Percentiles rank a stretch among this genome's conserved stretches.
phyloP scores from a whole-genome alignment of 2,113 vertebrate genomes.

The Candoia aspera region DNA sequence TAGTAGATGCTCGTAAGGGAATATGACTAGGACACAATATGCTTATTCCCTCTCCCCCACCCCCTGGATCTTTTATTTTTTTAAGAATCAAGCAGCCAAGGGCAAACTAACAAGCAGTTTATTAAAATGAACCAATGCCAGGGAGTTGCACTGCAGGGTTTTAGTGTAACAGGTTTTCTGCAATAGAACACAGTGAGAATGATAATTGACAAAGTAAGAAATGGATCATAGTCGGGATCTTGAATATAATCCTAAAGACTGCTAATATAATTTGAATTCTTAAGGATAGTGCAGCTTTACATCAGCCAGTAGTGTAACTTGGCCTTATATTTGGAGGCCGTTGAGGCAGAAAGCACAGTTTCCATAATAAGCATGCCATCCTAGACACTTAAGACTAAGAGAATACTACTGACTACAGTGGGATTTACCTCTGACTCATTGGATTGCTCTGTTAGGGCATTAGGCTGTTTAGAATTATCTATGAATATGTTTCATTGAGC shows the following conservation, averaged over 20 bases:
- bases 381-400: neutral
- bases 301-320: neutral
- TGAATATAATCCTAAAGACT: neutral
- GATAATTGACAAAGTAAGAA: neutral
- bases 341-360: neutral
- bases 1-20: too few relatives aligned
- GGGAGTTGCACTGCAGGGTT: neutral
- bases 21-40: neutral
- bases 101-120: neutral
- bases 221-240: neutral
- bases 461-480: neutral
- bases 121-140: neutral
- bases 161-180: neutral
- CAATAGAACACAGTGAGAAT: neutral
- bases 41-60: neutral
- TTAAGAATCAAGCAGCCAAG: neutral
- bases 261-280: neutral
- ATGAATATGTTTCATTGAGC: neutral
- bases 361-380: neutral
- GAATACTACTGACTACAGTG: neutral
- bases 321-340: neutral
- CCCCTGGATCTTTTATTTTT: neutral
- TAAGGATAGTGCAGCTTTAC: neutral
- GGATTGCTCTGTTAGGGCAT: neutral
- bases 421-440: neutral